Evolutionary conservation across 2,797 vertebrate species (phyloP).

Genomic region (Melopsittacus undulatus): DNA sequence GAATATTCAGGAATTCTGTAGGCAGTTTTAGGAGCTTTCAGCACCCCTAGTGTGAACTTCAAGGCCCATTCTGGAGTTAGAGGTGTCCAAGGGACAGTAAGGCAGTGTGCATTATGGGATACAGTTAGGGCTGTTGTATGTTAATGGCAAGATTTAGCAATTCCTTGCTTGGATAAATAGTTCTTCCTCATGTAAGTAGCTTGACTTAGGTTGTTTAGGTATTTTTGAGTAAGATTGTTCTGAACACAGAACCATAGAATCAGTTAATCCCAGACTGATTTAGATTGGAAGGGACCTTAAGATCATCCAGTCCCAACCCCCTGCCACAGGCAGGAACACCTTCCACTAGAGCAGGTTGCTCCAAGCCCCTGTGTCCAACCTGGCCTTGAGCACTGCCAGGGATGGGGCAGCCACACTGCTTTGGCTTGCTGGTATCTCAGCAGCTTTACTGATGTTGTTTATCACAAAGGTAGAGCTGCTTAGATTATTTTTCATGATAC

Average conservation of each 20-base stretch:
- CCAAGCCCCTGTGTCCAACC: not conserved
- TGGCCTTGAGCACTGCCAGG: not conserved
- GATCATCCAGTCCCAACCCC: not conserved
- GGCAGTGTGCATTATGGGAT: fast-evolving
- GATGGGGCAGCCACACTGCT: not conserved
- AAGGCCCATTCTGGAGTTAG: not conserved
- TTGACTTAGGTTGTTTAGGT: not conserved
- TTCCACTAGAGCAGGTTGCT: not conserved
- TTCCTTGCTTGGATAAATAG: not conserved
- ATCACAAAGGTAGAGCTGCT: not conserved
- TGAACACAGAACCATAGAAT: not conserved
- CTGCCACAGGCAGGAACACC: not conserved
- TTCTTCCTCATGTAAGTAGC: not conserved
- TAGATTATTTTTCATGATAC: not conserved
- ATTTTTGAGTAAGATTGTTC: not conserved
- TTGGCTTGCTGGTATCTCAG: not conserved
- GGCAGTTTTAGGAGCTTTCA: not conserved
- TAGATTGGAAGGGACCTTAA: not conserved
- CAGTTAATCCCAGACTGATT: not conserved
- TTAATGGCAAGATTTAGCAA: not conserved
- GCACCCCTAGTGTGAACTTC: not conserved
- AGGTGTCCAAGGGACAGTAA: not conserved
- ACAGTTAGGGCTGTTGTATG: not conserved
- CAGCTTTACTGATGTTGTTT: not conserved
- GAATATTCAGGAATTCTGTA: not conserved